Conservation (phyloP, 2,113 vertebrate genomes). For the Empidonax traillii region DNA sequence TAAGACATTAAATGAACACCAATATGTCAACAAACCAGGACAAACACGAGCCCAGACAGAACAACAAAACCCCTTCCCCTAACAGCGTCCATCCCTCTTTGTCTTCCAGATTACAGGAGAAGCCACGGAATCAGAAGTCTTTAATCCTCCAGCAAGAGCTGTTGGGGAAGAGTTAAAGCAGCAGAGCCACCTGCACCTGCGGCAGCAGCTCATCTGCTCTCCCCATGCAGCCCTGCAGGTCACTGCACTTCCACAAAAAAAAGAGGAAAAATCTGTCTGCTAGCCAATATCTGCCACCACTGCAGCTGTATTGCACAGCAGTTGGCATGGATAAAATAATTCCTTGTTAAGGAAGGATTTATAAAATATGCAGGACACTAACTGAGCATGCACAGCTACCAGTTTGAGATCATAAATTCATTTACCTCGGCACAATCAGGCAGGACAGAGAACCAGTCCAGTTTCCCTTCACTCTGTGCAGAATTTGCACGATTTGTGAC, state of each 20-base stretch:
- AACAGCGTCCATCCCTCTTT: slow-evolving; percentile 16
- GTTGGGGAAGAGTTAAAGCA: slow-evolving; percentile 18
- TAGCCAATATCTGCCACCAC: not conserved
- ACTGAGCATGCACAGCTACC: not conserved
- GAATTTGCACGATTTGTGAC: not conserved
- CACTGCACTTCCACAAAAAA: not conserved
- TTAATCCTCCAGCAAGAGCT: not conserved
- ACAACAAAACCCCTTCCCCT: slow-evolving; percentile 48
- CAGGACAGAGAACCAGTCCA: not conserved
- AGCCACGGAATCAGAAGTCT: not conserved
- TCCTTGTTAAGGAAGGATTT: slow-evolving; percentile 44
- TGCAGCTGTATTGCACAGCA: slow-evolving; percentile 29
- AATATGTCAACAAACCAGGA: slow-evolving; percentile 46
- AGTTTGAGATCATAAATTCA: not conserved
- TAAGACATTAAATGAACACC: slow-evolving; percentile 54
- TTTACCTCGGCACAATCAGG: not conserved
- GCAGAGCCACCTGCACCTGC: slow-evolving; percentile 2
- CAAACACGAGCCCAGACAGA: slow-evolving; percentile 48
- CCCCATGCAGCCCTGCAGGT: not conserved
- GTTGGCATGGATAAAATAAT: not conserved
- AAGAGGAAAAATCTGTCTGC: not conserved
- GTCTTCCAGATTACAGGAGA: slow-evolving; percentile 23
- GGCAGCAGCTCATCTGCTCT: slow-evolving; percentile 13
- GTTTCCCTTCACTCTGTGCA: not conserved
- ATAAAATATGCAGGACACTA: slow-evolving; percentile 30